Base-by-base conservation (phyloP, 2,888 invertebrate genomes). In the Caenorhabditis wallacei region DNA sequence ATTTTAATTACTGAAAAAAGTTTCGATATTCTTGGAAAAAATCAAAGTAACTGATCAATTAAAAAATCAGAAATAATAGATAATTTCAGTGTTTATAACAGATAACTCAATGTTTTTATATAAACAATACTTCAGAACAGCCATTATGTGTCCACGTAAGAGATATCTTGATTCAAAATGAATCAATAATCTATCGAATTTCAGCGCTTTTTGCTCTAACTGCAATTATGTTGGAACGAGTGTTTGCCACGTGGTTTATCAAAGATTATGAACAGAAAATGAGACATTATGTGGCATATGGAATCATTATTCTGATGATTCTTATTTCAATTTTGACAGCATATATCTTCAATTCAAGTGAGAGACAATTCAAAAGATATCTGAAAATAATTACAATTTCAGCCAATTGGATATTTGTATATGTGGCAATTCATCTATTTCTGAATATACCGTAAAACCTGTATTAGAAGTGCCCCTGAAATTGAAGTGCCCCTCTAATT, bases 211-310 rank as follows among this genome's bases (percentile, higher is more conserved):
- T 74, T 20, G 64, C 74, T 16, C 48, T 74, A 3, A 64, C 61
- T 20, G 74, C 56, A 20, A 66, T 74, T 8, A 74, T 64, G 56
- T 18, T 74, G 16, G 74, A 74, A 37, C 26, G 74, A 26, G 53
- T 74, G 8, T 74, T 54, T 37, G 64, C 74, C 48, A 74, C 74
- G 56, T 74, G 53, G 26, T 74, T 63, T 30, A 63, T 74, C 7
- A 74, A 56, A n/a, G 63, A 74, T 20, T 74, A 74, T 48, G 74
- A 74, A 30, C 46, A 74, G 48, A 74, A 74, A 46, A 37, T n/a
- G n/a, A 37, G 64, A 16, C 56, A 54, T 7, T 24, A 46, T 37
- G 61, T 74, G 30, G 74, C 43, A 20, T 64, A 18, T 46, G 20
- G 24, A 3, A 56, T 74, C 43, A 64, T 74, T 22, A 0, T 57